Evolutionary conservation across 2,797 vertebrate species (phyloP).

Genomic region (Erpetoichthys calabaricus): DNA sequence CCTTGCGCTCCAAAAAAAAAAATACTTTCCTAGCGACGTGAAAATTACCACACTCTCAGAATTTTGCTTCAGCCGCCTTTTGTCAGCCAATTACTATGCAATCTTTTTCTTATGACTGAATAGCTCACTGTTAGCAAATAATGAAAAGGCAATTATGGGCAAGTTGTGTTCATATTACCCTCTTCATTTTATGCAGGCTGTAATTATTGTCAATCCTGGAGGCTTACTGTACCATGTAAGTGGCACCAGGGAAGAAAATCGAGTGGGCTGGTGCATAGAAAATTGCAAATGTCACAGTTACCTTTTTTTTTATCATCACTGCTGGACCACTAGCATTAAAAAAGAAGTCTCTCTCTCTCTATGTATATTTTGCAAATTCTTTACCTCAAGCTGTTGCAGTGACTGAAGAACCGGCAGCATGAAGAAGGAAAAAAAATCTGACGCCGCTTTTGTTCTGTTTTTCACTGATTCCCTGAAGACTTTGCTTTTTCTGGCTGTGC

Average conservation of each 20-base stretch:
- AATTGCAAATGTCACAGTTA: constrained; percentile 98
- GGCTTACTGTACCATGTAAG: constrained; percentile 96
- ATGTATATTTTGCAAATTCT: constrained; percentile 57
- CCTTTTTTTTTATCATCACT: constrained; percentile 71
- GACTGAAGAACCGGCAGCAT: constrained; percentile 36
- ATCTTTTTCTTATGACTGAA: constrained; percentile 96
- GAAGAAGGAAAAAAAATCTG: constrained; percentile 14
- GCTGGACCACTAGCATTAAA: constrained; percentile 67
- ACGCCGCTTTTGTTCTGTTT: constrained; percentile 11
- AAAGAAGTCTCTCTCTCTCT: constrained; percentile 24
- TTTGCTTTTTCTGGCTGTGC: constrained; percentile 47
- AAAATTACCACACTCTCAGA: constrained; percentile 82
- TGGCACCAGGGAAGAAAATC: constrained; percentile 91
- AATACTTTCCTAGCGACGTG: constrained; percentile 57
- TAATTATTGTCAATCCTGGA: constrained; percentile 97
- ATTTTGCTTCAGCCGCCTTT: constrained; percentile 83
- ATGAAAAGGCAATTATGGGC: constrained; percentile 98
- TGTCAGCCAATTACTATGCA: constrained; percentile 98
- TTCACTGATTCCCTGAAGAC: constrained; percentile 57
- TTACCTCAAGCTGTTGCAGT: constrained; percentile 57
- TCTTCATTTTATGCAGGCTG: constrained; percentile 89
- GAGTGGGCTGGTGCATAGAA: constrained; percentile 93
- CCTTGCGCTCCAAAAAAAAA: constrained; percentile 30
- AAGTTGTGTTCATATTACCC: constrained; percentile 94
- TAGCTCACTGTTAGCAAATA: constrained; percentile 99